Evolutionary conservation across 2,797 vertebrate species (phyloP).

Genomic region (Premnoplex brunnescens): DNA sequence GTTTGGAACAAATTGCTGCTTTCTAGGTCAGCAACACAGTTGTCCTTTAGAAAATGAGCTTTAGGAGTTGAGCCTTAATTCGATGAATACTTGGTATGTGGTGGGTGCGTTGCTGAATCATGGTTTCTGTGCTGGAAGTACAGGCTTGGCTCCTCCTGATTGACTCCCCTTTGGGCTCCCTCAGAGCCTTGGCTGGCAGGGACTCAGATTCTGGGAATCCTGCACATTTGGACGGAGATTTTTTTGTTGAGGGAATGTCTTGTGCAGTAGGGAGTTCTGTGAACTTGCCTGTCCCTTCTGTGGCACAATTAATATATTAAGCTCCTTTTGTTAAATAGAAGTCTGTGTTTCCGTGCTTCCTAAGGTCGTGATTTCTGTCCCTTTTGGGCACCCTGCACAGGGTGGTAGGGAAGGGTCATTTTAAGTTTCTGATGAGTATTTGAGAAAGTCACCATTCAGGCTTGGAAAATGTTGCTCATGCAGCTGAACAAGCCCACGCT

Average conservation of each 20-base stretch:
- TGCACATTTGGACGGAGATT: background rate
- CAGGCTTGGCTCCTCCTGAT: background rate
- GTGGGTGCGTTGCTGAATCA: conserved; percentile 22
- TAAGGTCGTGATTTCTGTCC: background rate
- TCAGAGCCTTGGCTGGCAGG: background rate
- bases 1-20: background rate
- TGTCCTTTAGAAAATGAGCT: background rate
- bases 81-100: background rate
- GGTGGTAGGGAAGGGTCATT: conserved; percentile 5
- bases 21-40: background rate
- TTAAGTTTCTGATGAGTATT: background rate
- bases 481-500: conserved; percentile 14
- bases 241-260: background rate
- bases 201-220: background rate
- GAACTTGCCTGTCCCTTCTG: background rate
- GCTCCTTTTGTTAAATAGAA: background rate
- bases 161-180: background rate
- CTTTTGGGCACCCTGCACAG: background rate
- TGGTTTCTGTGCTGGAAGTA: background rate
- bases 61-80: background rate
- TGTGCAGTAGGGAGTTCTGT: background rate
- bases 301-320: background rate
- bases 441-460: conserved; percentile 50
- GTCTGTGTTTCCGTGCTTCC: background rate
- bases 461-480: background rate